These are phyloP conservation scores for Pinctada fucata DNA, from an alignment of 2,888 invertebrate species.

Conservation along the genomic window DNA sequence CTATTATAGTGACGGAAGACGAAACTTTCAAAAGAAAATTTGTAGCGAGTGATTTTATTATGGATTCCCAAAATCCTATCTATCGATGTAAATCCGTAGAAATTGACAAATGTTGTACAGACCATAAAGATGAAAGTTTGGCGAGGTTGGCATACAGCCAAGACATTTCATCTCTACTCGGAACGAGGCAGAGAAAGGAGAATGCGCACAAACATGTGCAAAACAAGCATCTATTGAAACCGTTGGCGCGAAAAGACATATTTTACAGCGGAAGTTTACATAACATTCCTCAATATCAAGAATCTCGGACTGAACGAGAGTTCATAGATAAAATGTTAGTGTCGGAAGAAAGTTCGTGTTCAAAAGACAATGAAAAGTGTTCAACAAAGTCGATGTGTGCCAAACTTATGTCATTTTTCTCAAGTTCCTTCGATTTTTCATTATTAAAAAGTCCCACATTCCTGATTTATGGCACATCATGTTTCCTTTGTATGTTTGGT, in stretches of 20 bases:
- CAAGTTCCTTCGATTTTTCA: constrained; percentile 84
- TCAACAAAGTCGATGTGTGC: constrained; percentile 76
- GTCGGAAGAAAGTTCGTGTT: neutral
- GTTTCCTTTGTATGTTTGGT: constrained; percentile 73
- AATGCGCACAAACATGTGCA: constrained; percentile 27
- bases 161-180: constrained; percentile 29
- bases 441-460: constrained; percentile 92
- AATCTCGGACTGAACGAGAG: constrained; percentile 46
- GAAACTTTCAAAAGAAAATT: constrained; percentile 1
- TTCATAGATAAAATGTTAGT: constrained; percentile 40
- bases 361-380: neutral
- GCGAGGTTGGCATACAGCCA: constrained; percentile 54
- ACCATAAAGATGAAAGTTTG: constrained; percentile 9
- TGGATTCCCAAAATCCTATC: constrained; percentile 32
- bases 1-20: constrained; percentile 6
- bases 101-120: constrained; percentile 10
- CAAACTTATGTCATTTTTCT: constrained; percentile 14
- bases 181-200: neutral
- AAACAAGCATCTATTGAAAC: constrained; percentile 74
- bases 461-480: constrained; percentile 69
- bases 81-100: constrained; percentile 55
- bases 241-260: constrained; percentile 94
- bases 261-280: constrained; percentile 97
- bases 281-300: constrained; percentile 81
- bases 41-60: constrained; percentile 3